Conservation (phyloP, 2,888 invertebrate species). For the Lomographa bimaculata region DNA sequence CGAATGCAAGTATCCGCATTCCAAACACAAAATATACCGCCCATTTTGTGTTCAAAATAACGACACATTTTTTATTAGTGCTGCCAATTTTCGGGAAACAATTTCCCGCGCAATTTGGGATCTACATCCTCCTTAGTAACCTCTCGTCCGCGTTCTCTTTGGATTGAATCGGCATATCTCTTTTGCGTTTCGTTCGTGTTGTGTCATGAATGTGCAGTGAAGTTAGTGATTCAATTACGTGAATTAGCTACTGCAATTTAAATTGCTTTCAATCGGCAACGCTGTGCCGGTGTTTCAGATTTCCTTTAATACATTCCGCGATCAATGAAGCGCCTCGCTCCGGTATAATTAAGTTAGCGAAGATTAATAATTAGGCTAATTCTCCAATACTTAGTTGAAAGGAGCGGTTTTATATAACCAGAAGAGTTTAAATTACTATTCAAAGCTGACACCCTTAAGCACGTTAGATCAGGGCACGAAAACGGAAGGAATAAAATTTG, state of each 20-base stretch:
- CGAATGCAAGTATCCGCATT: slow-evolving; percentile 72
- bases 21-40: too few relatives aligned
- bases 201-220: slow-evolving; percentile 6
- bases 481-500: slow-evolving; percentile 22
- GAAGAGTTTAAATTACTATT: slow-evolving; percentile 15
- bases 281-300: slow-evolving; percentile 18
- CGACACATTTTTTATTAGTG: slow-evolving; percentile 2
- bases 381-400: slow-evolving; percentile 1
- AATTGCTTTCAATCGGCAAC: slow-evolving; percentile 9
- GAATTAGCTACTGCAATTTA: slow-evolving; percentile 7
- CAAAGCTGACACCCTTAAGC: slow-evolving; percentile 6
- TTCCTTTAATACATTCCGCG: slow-evolving; percentile 19
- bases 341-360: slow-evolving; percentile 13
- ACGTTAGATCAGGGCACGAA: slow-evolving; percentile 12
- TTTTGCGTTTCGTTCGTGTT: slow-evolving; percentile 1
- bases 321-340: slow-evolving; percentile 13
- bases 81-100: not conserved
- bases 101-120: slow-evolving; percentile 4
- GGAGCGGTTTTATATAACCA: slow-evolving; percentile 7
- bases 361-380: slow-evolving; percentile 7
- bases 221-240: slow-evolving; percentile 6
- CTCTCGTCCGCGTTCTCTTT: too few relatives aligned
- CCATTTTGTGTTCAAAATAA: too few relatives aligned
- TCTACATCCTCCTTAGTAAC: too few relatives aligned
- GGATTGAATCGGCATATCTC: too few relatives aligned